A percentile compares a stretch with the other conserved stretches of the same genome.
These are phyloP conservation scores for Percopsis transmontana DNA, from an alignment of 2,113 vertebrate species.

Conservation along the genomic window DNA sequence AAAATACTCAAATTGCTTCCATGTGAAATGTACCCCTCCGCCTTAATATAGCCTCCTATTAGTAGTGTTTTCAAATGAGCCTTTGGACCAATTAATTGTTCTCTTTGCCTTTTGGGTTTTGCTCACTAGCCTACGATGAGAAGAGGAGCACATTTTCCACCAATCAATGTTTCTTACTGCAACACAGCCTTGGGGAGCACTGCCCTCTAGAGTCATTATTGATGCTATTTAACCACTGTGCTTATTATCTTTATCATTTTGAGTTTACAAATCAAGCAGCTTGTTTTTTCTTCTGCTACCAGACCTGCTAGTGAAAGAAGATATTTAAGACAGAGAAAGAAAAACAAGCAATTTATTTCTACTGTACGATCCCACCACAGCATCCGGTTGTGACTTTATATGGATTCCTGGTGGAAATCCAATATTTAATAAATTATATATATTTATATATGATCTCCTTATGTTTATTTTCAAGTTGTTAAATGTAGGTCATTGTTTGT, in stretches of 20 bases:
- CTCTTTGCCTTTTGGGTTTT: not conserved
- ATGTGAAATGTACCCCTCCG: conserved; percentile 10
- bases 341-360: not conserved
- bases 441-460: too few relatives aligned
- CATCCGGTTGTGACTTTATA: too few relatives aligned
- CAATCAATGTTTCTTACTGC: not conserved
- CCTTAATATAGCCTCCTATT: not conserved
- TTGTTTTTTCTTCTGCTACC: not conserved
- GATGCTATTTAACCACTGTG: conserved; percentile 11
- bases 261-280: not conserved
- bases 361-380: not conserved
- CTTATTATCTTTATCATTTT: conserved; percentile 14
- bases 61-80: conserved; percentile 2
- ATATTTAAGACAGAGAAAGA: not conserved
- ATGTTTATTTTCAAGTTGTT: not conserved
- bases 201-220: conserved; percentile 56
- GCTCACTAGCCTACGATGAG: conserved; percentile 10
- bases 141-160: conserved; percentile 19
- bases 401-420: too few relatives aligned
- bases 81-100: not conserved
- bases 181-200: conserved; percentile 25
- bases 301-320: not conserved
- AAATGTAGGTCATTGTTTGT: not conserved
- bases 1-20: not conserved
- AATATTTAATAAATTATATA: too few relatives aligned